phyloP scores from a whole-genome alignment of 2,113 vertebrate species.

The Colistium nudipinnis region DNA sequence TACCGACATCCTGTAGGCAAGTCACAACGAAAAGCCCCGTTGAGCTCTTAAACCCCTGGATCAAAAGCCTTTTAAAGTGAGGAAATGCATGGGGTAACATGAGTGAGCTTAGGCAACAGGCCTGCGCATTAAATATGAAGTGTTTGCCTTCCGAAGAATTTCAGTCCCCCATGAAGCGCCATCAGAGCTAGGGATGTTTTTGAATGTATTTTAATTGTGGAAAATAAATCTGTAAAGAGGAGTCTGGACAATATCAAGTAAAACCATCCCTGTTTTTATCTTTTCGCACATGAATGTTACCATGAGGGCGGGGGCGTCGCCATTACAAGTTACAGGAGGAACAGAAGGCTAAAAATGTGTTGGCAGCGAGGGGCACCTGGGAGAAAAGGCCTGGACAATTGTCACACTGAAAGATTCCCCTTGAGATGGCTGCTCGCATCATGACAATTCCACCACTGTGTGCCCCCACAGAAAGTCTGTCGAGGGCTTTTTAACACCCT shows the following conservation, averaged over 20 bases:
- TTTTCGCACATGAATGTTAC: not conserved
- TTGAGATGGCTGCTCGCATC: slow-evolving; percentile 23
- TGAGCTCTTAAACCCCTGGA: slow-evolving; percentile 53
- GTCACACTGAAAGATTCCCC: slow-evolving; percentile 10
- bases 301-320: not conserved
- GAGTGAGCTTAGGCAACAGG: slow-evolving; percentile 6
- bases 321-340: not conserved
- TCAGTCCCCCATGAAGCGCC: not conserved
- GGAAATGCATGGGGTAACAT: slow-evolving; percentile 12
- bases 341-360: not conserved
- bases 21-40: slow-evolving; percentile 33
- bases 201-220: not conserved
- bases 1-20: slow-evolving; percentile 26
- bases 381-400: slow-evolving; percentile 26
- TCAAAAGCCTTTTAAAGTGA: slow-evolving; percentile 23
- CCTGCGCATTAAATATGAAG: not conserved
- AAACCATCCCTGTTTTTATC: not conserved
- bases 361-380: slow-evolving; percentile 30
- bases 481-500: too few relatives aligned
- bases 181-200: not conserved
- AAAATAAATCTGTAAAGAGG: not conserved
- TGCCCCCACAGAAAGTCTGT: not conserved
- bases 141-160: not conserved
- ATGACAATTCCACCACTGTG: slow-evolving; percentile 9
- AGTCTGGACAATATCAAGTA: not conserved